These are phyloP conservation scores for Lymantria monacha DNA, from an alignment of 2,888 invertebrate genomes.

Conservation along the genomic window DNA sequence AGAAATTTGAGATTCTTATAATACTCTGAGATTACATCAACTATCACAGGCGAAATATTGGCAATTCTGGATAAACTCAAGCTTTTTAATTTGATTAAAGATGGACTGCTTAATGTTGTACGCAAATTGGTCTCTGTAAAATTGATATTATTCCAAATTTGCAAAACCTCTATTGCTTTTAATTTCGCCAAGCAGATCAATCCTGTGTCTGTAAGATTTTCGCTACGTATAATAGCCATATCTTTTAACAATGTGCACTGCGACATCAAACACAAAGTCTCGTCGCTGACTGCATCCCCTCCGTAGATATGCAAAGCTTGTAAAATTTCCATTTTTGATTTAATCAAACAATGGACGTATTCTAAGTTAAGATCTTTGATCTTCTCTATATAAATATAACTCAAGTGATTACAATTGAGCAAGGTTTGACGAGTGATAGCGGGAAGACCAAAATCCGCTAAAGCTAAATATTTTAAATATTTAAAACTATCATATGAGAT, in stretches of 20 bases:
- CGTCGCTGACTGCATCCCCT: conserved; percentile 60
- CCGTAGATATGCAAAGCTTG: conserved; percentile 66
- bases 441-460: conserved; percentile 71
- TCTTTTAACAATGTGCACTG: conserved; percentile 58
- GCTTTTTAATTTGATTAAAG: conserved; percentile 53
- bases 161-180: conserved; percentile 53
- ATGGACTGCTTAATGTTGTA: conserved; percentile 52
- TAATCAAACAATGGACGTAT: conserved; percentile 56
- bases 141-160: conserved; percentile 69
- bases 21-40: conserved; percentile 67
- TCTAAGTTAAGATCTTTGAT: conserved; percentile 57
- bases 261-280: conserved; percentile 54
- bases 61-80: conserved; percentile 68
- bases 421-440: conserved; percentile 56
- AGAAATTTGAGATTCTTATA: conserved; percentile 68
- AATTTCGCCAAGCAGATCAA: conserved; percentile 51
- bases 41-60: conserved; percentile 63
- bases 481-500: conserved; percentile 60
- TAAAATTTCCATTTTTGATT: conserved; percentile 52
- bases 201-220: conserved; percentile 64
- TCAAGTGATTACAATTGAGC: conserved; percentile 55
- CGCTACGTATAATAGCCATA: conserved; percentile 67
- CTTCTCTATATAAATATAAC: conserved; percentile 69
- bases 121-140: conserved; percentile 61
- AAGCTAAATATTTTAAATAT: conserved; percentile 52